Evolutionary conservation across 2,113 vertebrate genomes (phyloP).

Genomic region (Eublepharis macularius): DNA sequence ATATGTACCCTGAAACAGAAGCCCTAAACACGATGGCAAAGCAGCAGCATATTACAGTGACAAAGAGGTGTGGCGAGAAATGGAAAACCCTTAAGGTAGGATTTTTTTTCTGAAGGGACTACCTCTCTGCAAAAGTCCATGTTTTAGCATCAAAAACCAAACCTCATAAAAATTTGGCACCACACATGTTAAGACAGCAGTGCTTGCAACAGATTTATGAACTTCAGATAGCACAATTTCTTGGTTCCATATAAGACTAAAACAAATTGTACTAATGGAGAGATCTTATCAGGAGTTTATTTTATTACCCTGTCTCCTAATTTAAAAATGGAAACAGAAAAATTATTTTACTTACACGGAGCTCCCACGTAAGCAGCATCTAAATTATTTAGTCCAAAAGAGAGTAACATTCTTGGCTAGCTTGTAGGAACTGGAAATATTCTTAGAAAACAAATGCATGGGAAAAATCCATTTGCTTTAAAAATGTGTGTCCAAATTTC

Average conservation of each 20-base stretch:
- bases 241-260: slow-evolving; percentile 3
- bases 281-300: not conserved
- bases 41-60: not conserved
- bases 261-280: not conserved
- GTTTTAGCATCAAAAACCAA: not conserved
- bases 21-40: not conserved
- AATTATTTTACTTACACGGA: not conserved
- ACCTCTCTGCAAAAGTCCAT: not conserved
- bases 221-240: not conserved
- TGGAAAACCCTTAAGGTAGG: not conserved
- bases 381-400: not conserved
- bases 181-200: not conserved
- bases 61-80: not conserved
- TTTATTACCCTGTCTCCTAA: not conserved
- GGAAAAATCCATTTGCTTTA: not conserved
- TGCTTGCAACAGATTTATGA: not conserved
- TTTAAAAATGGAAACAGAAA: not conserved
- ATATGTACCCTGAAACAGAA: not conserved
- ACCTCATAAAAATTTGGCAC: not conserved
- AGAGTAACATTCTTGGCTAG: not conserved
- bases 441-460: not conserved
- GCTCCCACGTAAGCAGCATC: not conserved
- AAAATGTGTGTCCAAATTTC: not conserved
- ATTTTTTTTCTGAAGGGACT: not conserved
- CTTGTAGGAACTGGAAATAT: not conserved